Evolutionary conservation across 2,888 invertebrate genomes (phyloP), one percentile per base, ranked within the genome.

Genomic region (Norana najaformis): DNA sequence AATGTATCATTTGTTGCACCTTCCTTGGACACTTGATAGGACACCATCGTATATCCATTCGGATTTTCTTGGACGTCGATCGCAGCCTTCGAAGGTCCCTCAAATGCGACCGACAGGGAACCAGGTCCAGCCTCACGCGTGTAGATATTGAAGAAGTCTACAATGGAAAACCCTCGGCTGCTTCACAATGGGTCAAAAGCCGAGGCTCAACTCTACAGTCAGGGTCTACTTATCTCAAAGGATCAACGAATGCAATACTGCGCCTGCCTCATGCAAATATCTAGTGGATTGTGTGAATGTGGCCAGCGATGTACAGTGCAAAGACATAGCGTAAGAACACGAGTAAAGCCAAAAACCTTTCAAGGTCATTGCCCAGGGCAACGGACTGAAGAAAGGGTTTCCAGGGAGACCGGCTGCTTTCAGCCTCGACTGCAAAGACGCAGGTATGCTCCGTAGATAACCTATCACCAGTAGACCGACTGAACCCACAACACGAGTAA

Each of bases 91-190:
- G 98, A 97, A 1, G 99, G 99, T 0, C 99, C 99, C 95, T 99
- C 99, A 89, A 99, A 97, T 0, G 98, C 97, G 91, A 99, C 97
- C 41, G 98, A 97, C 89, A 99, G 96, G 83, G 97, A 97, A 0
- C 99, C 99, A 38, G 98, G 97, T 0, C 99, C 99, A 0, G 99
- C 99, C 94, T 99, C 99, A 30, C 99, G 96, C 0, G 99, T 98
- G 98, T 98, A 99, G 0, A 99, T 98, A 95, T 99, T 99, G 94
- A 96, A 96, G 53, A 95, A 95, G 92, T 95, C 95, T 95, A 92
- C 14, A 92, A 92, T 82, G 36, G 34, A 34, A 85, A n/a, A 69
- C 30, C 30, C 8, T 0, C 0, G 69, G 1, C 30, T n/a, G 30
- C 1, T 69, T 69, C 69, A 69, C 69, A 1, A 69, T 13, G 8